Evolutionary conservation across 2,797 vertebrate species (phyloP).

Genomic region (Vultur gryphus): DNA sequence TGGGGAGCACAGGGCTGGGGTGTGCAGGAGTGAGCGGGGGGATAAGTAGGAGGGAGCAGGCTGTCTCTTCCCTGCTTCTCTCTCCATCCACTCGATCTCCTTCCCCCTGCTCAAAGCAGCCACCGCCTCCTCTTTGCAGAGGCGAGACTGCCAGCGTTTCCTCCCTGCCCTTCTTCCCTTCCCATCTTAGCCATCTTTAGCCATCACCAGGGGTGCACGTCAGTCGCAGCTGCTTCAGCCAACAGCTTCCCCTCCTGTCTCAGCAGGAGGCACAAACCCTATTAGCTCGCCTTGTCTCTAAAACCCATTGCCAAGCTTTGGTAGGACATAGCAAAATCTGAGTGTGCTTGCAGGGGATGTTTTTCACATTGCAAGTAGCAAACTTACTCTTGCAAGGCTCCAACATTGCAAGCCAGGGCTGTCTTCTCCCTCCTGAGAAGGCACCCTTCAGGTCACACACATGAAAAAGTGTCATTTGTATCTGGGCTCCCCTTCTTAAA

Average conservation of each 20-base stretch:
- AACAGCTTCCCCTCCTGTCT: neutral
- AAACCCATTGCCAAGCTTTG: neutral
- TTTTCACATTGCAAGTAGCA: neutral
- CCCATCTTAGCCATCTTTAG: neutral
- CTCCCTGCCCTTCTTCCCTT: neutral
- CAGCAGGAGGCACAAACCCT: neutral
- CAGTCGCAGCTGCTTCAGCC: neutral
- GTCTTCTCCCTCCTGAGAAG: neutral
- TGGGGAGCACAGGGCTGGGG: neutral
- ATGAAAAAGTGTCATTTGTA: neutral
- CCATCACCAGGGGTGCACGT: accelerated
- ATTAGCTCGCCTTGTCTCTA: neutral
- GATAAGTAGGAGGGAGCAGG: neutral
- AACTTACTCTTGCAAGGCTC: neutral
- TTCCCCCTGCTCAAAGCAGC: neutral
- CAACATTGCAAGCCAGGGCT: neutral
- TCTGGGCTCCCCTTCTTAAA: neutral
- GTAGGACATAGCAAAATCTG: neutral
- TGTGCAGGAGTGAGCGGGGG: neutral
- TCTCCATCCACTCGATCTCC: neutral
- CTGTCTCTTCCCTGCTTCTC: neutral
- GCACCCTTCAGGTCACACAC: neutral
- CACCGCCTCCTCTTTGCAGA: neutral
- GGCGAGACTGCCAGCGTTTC: neutral
- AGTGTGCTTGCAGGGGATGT: neutral